Evolutionary conservation across 1,140 invertebrate species (phyloP).

Genomic region (Micrasema minimum): DNA sequence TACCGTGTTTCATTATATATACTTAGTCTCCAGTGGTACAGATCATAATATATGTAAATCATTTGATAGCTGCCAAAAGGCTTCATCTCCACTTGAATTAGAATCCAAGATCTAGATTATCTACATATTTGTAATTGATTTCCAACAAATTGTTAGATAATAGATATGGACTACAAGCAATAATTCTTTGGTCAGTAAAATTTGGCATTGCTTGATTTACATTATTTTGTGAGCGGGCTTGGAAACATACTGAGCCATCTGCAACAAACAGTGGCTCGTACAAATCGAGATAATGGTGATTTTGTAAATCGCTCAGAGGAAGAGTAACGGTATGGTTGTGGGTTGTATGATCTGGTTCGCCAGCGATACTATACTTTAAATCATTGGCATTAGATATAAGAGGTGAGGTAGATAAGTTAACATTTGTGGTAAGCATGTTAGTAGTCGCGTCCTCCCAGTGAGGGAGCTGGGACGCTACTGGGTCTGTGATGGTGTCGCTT

Average conservation of each 20-base stretch:
- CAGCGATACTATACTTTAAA: conserved; percentile 21
- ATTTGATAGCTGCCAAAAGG: conserved; percentile 23
- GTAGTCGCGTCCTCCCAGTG: neutral
- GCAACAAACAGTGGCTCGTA: too few species aligned
- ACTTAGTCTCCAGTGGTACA: conserved; percentile 11
- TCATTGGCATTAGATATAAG: conserved; percentile 41
- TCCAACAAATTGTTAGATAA: conserved; percentile 1
- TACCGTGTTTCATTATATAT: conserved; percentile 1
- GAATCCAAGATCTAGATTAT: conserved; percentile 11
- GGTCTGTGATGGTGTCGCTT: conserved; percentile 3
- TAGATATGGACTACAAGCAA: conserved; percentile 27
- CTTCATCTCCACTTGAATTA: neutral
- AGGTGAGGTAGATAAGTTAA: conserved; percentile 36
- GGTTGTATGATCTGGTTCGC: conserved; percentile 13
- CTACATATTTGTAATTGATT: neutral
- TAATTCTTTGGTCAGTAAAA: conserved; percentile 26
- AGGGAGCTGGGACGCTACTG: conserved; percentile 5
- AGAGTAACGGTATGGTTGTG: neutral
- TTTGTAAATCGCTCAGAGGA: neutral
- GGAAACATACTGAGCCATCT: neutral
- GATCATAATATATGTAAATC: conserved; percentile 12
- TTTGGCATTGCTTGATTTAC: conserved; percentile 34
- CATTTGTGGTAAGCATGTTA: conserved; percentile 21
- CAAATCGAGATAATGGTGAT: neutral
- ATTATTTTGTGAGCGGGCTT: neutral